Base-by-base conservation (phyloP, 2,888 invertebrate genomes). In the Odontocolon sp. region DNA sequence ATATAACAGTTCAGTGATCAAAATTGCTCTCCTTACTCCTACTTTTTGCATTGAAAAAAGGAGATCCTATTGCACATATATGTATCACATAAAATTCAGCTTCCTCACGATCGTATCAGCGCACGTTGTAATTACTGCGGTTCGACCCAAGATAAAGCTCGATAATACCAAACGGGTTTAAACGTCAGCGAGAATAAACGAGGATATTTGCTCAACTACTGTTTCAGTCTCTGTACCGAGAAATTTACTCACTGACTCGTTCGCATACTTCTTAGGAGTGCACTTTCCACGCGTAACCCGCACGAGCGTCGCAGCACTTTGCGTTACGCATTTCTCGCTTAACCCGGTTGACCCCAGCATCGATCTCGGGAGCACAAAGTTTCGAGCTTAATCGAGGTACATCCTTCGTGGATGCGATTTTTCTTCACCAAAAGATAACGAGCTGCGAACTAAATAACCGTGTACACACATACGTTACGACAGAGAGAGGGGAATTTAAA, bases 121-220 rank as follows among this genome's bases (percentile, higher is more conserved):
- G 40, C 57, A 36, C 72, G 75, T 68, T 78, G 79, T 81, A 81
- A 81, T 81, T 81, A 81, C 79, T 59, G 69, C 77, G 73, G 77
- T 76, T 73, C 77, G 57, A 79, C 71, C 68, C 68, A 63, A 81
- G 81, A 81, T 81, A 81, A 81, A 70, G 72, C 79, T 64, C 72
- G 81, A 81, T 81, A n/a, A n/a, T n/a, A 79, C 74, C 78, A 71
- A 81, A 77, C 79, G 77, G 71, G 79, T 81, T 81, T 79, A 75
- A 74, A 74, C 71, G 77, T 72, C 75, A 68, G 72, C 52, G 74
- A 36, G 70, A 75, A 77, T 77, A 80, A 70, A 70, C 40, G 61
- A 33, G 63, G 54, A 50, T 56, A 57, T 71, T 56, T 67, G 64
- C 64, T 18, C 36, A 26, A 67, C 73, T 69, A 77, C 77, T 59